Percentiles rank a stretch among this genome's conserved stretches.
Evolutionary conservation across 2,888 invertebrate species (phyloP).

Genomic region (Entomobrya multifasciata): DNA sequence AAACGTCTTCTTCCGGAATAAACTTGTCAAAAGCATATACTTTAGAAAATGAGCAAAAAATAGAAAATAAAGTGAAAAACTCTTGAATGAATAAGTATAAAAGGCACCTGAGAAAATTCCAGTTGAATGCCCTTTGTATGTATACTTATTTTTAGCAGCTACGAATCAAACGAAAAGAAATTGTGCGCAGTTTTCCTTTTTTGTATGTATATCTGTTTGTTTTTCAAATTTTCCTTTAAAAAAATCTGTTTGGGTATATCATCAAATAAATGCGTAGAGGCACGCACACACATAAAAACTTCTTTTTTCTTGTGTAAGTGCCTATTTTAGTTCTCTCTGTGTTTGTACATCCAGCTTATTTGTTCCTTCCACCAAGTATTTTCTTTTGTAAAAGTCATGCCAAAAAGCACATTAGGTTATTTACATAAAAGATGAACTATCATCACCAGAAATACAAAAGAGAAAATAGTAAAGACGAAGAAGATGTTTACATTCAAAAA

Average conservation of each 20-base stretch:
- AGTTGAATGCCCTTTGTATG: background rate
- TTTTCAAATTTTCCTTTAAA: background rate
- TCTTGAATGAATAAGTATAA: conserved; percentile 14
- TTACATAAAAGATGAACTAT: conserved; percentile 59
- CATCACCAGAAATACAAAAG: conserved; percentile 11
- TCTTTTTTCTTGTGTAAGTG: background rate
- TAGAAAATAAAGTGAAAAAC: background rate
- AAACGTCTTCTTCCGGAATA: conserved; percentile 43
- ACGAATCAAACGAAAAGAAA: background rate
- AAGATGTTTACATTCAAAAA: conserved; percentile 53
- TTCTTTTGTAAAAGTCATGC: conserved; percentile 1
- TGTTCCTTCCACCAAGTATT: too few species aligned
- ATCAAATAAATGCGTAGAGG: conserved; percentile 7
- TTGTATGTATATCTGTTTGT: conserved; percentile 8
- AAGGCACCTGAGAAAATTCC: conserved; percentile 30
- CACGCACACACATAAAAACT: background rate
- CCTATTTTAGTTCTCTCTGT: background rate
- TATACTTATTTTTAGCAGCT: background rate
- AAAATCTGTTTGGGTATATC: background rate
- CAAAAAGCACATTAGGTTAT: conserved; percentile 29
- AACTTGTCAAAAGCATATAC: conserved; percentile 58
- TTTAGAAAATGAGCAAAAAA: background rate
- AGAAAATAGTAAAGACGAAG: conserved; percentile 25
- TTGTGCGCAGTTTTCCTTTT: background rate
- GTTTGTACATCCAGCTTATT: too few species aligned